Evolutionary conservation across 2,797 vertebrate genomes (phyloP).

Genomic region (Zalophus californianus): DNA sequence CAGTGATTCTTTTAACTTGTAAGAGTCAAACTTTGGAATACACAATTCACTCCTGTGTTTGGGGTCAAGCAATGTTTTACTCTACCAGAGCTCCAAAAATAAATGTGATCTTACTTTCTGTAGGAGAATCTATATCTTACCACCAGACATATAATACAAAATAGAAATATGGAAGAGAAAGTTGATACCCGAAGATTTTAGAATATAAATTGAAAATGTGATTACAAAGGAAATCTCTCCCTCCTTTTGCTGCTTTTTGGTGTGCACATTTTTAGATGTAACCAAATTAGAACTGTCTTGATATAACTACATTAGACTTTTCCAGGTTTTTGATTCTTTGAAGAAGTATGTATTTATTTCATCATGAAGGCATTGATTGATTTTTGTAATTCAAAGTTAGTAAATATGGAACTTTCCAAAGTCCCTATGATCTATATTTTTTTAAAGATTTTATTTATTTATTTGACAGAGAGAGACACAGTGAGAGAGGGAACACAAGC

Average conservation of each 20-base stretch:
- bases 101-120: not conserved
- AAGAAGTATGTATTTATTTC: conserved; percentile 18
- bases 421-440: not conserved
- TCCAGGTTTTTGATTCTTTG: not conserved
- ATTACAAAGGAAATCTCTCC: not conserved
- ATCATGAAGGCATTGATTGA: not conserved
- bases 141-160: not conserved
- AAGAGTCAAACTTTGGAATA: conserved; percentile 32
- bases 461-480: no score
- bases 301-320: not conserved
- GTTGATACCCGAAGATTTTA: not conserved
- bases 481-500: no score
- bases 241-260: not conserved
- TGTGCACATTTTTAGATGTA: not conserved
- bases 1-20: not conserved
- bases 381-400: not conserved
- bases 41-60: not conserved
- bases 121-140: not conserved
- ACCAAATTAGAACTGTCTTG: not conserved
- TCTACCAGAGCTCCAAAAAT: not conserved
- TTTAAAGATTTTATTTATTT: no score
- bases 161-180: not conserved
- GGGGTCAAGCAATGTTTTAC: not conserved
- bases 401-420: not conserved
- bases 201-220: not conserved